phyloP scores from a whole-genome alignment of 2,113 vertebrate species.

The Pica pica region DNA sequence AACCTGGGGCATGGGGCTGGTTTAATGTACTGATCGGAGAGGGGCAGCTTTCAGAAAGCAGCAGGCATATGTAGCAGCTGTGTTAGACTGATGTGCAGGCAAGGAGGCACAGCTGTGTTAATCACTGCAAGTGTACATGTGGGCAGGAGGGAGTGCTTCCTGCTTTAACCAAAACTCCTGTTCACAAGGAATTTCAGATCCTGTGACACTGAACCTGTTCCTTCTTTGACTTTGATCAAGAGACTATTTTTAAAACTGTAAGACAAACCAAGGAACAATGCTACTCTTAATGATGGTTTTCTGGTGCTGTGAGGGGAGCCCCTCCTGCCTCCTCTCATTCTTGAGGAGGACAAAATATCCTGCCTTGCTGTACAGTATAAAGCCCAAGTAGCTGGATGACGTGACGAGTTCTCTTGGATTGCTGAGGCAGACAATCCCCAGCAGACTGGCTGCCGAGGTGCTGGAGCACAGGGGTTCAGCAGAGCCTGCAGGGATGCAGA shows the following conservation, averaged over 20 bases:
- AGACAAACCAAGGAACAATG: neutral
- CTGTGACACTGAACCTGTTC: neutral
- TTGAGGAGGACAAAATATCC: neutral
- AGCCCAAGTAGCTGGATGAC: neutral
- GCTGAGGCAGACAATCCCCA: neutral
- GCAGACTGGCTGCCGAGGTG: neutral
- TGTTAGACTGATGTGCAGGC: neutral
- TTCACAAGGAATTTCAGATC: neutral
- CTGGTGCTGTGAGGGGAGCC: accelerated
- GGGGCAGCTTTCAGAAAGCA: neutral
- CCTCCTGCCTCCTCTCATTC: neutral
- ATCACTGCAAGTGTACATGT: accelerated
- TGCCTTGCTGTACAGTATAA: neutral
- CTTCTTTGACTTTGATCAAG: neutral
- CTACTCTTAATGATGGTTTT: neutral
- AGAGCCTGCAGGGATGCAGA: neutral
- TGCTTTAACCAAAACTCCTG: neutral
- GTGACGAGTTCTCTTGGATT: neutral
- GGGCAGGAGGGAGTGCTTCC: neutral
- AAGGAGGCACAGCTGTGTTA: neutral
- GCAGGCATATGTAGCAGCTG: neutral
- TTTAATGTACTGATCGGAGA: neutral
- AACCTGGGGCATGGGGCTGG: neutral
- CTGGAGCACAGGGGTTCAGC: accelerated
- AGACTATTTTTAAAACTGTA: neutral